Evolutionary conservation across 2,113 vertebrate genomes (phyloP).

Genomic region (Apodemus sylvaticus): DNA sequence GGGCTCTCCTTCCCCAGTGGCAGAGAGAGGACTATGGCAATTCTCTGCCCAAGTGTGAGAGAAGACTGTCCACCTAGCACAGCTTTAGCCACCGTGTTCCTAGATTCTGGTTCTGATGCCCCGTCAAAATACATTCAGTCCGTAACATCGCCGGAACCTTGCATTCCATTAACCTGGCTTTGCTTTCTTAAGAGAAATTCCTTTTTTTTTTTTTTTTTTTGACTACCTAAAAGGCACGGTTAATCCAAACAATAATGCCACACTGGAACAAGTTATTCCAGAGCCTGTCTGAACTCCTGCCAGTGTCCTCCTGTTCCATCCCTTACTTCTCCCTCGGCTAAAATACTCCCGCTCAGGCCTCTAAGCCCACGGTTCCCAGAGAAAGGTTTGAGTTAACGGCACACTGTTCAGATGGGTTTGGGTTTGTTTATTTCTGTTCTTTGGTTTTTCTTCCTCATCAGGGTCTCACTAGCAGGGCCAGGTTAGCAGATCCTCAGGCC

Average conservation of each 20-base stretch:
- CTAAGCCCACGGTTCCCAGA: neutral
- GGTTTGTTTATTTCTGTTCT: neutral
- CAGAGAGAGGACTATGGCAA: neutral
- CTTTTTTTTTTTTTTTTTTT: neutral
- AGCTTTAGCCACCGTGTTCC: neutral
- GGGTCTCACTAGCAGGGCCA: neutral
- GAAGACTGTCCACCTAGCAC: neutral
- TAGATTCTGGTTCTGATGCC: neutral
- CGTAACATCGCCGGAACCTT: neutral
- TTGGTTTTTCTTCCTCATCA: neutral
- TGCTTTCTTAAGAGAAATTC: neutral
- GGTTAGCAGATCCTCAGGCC: neutral
- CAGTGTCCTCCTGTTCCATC: neutral
- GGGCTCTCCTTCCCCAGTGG: neutral
- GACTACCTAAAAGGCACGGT: neutral
- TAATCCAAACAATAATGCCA: neutral
- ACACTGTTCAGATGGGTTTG: neutral
- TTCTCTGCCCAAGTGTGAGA: neutral
- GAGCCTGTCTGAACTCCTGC: neutral
- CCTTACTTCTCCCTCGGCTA: neutral
- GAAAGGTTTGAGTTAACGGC: neutral
- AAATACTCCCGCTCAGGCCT: neutral
- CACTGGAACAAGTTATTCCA: slow-evolving; percentile 10
- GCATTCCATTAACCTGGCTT: neutral
- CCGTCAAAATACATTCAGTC: neutral